Evolutionary conservation across 1,140 invertebrate species (phyloP).

Genomic region (Pemphigus obesinymphae): DNA sequence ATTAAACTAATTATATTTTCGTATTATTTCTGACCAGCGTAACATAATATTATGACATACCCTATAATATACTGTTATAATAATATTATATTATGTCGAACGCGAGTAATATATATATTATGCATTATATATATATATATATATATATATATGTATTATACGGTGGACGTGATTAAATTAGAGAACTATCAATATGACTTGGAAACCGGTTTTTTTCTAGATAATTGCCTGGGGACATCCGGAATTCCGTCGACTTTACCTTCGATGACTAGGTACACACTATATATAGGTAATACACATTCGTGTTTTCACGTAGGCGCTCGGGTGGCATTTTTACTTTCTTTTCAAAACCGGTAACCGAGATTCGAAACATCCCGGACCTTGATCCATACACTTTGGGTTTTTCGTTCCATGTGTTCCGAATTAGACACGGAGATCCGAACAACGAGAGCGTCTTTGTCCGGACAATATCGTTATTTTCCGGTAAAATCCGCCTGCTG

Average conservation of each 20-base stretch:
- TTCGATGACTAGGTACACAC: too few species aligned
- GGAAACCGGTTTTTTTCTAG: background rate
- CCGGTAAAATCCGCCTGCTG: too few species aligned
- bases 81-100: background rate
- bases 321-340: background rate
- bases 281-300: too few species aligned
- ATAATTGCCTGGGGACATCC: background rate
- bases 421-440: too few species aligned
- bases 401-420: too few species aligned
- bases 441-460: too few species aligned
- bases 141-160: too few species aligned
- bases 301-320: slow-evolving; percentile 3
- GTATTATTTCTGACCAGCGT: background rate
- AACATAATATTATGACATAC: background rate
- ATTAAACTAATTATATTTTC: too few species aligned
- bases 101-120: too few species aligned
- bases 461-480: too few species aligned
- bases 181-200: background rate
- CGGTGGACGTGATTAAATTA: background rate
- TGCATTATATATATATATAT: too few species aligned
- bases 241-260: background rate
- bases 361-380: background rate
- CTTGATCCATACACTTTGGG: background rate
- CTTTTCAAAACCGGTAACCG: background rate
- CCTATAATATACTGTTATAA: too few species aligned